Evolutionary conservation across 2,797 vertebrate genomes (phyloP).

Genomic region (Vultur gryphus): DNA sequence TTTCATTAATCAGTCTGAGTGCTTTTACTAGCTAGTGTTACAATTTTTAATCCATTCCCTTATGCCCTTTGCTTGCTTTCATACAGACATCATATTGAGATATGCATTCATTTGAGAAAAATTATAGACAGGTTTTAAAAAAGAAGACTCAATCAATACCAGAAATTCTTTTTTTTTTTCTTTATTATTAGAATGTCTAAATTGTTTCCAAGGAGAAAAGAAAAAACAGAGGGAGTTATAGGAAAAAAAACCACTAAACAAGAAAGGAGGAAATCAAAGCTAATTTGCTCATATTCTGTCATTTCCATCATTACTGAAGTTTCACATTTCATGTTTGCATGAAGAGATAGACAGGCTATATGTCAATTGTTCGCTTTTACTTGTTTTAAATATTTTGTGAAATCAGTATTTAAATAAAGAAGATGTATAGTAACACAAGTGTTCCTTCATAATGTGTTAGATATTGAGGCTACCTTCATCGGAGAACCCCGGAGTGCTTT

Average conservation of each 20-base stretch:
- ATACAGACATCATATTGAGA: background rate
- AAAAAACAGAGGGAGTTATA: fast-evolving
- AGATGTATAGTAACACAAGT: background rate
- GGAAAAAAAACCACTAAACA: background rate
- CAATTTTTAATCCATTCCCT: background rate
- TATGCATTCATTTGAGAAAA: background rate
- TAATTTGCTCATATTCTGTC: background rate
- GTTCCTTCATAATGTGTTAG: background rate
- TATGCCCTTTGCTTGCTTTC: background rate
- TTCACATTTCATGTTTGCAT: background rate
- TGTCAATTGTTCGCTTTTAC: background rate
- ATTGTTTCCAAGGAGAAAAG: background rate
- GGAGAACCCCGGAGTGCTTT: background rate
- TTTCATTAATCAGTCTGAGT: background rate
- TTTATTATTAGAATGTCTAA: background rate
- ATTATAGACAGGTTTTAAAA: background rate
- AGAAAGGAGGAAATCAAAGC: background rate
- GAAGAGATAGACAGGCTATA: background rate
- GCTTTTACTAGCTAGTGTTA: background rate
- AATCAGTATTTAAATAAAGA: background rate
- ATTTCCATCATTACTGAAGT: background rate
- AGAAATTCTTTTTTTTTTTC: background rate
- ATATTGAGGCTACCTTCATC: background rate
- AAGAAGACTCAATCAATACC: background rate
- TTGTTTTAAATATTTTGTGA: background rate